Conservation (phyloP, 2,888 invertebrate species). For the Dilophus febrilis region DNA sequence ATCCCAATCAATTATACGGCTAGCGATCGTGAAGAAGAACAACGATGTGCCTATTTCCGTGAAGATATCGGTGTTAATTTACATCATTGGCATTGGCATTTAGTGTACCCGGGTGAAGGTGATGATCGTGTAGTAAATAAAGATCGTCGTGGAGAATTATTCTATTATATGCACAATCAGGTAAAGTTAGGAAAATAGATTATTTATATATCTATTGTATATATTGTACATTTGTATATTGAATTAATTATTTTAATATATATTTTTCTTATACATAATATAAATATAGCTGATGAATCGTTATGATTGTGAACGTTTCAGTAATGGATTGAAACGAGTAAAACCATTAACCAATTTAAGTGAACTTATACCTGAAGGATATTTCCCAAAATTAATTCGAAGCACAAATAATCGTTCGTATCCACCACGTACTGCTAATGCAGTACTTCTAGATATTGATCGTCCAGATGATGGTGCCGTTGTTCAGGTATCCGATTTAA, state of each 20-base stretch:
- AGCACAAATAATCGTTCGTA: conserved; percentile 46
- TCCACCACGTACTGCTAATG: conserved; percentile 48
- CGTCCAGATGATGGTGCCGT: conserved; percentile 42
- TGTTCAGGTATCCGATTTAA: conserved; percentile 39
- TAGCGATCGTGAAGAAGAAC: conserved; percentile 47
- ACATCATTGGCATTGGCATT: conserved; percentile 78
- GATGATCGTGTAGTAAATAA: conserved; percentile 46
- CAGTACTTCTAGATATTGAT: conserved; percentile 43
- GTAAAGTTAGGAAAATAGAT: too few relatives aligned
- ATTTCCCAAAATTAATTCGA: conserved; percentile 67
- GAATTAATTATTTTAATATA: not conserved
- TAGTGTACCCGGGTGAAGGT: conserved; percentile 53
- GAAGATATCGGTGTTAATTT: conserved; percentile 65
- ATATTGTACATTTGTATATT: conserved; percentile 8
- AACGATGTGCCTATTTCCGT: conserved; percentile 58
- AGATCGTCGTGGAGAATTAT: conserved; percentile 61
- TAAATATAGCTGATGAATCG: conserved; percentile 9
- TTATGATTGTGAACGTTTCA: conserved; percentile 22
- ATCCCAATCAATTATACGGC: conserved; percentile 55
- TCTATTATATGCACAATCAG: conserved; percentile 60
- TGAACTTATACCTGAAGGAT: conserved; percentile 55
- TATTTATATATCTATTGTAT: too few relatives aligned
- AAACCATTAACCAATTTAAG: conserved; percentile 35
- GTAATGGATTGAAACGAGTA: conserved; percentile 17
- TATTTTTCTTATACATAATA: not conserved